Percentiles rank a stretch among this genome's conserved stretches.
Conservation (phyloP, 1,140 invertebrate genomes). For the Lepeophtheirus salmonis region DNA sequence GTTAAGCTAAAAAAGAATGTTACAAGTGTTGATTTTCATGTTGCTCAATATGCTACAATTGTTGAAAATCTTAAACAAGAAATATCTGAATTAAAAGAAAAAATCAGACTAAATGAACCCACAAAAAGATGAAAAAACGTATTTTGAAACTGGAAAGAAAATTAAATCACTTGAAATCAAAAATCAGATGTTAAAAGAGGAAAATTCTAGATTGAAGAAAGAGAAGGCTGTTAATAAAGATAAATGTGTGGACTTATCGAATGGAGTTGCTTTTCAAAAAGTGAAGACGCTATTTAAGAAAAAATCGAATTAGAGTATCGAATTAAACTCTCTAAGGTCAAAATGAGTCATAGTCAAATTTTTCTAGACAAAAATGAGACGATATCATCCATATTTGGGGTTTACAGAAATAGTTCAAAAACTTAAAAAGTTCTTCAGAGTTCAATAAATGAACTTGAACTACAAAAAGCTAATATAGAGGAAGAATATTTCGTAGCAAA, state of each 20-base stretch:
- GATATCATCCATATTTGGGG: neutral
- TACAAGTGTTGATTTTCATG: slow-evolving; percentile 40
- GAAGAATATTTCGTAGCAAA: neutral
- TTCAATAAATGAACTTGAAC: neutral
- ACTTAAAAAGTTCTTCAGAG: neutral
- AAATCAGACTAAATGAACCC: too few relatives aligned
- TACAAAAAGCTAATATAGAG: neutral
- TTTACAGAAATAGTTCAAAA: neutral
- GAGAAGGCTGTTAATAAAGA: neutral
- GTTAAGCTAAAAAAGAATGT: slow-evolving; percentile 42
- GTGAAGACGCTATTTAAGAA: neutral
- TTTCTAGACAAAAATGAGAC: neutral
- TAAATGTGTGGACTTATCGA: neutral
- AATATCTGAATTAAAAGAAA: neutral
- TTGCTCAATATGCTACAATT: slow-evolving; percentile 43
- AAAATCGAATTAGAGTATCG: neutral
- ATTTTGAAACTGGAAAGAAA: neutral
- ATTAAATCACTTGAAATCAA: too few relatives aligned
- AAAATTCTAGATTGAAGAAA: neutral
- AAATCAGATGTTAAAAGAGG: neutral
- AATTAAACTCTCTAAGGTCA: neutral
- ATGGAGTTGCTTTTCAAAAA: neutral
- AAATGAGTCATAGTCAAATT: neutral
- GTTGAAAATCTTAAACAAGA: slow-evolving; percentile 37
- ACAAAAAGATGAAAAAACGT: neutral